Conservation (phyloP, 2,113 vertebrate species). For the Polypterus bichir region DNA sequence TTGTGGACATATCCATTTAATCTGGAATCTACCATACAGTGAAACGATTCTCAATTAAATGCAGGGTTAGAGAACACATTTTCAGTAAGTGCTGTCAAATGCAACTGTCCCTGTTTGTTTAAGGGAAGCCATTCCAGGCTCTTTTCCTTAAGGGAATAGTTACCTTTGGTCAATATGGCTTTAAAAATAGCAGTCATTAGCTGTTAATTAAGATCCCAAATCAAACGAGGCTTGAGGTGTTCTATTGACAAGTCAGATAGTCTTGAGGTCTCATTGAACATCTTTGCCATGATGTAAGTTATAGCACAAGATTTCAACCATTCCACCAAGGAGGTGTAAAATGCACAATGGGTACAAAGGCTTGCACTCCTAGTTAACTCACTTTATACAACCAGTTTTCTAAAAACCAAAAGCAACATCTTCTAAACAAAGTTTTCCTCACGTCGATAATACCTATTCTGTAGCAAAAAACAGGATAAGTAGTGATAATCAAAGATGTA, state of each 20-base stretch:
- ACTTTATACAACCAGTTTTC: no score
- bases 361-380: no score
- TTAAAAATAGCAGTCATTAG: conserved; percentile 18
- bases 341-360: no score
- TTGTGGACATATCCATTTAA: conserved; percentile 8
- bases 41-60: conserved; percentile 11
- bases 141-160: conserved; percentile 13
- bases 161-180: conserved; percentile 15
- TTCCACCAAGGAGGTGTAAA: no score
- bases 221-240: neutral
- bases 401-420: no score
- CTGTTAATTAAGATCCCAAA: conserved; percentile 1
- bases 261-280: no score
- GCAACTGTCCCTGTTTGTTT: conserved; percentile 10
- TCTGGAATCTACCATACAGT: conserved; percentile 1
- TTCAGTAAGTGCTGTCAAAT: conserved; percentile 10
- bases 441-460: no score
- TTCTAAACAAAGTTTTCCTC: no score
- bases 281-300: no score
- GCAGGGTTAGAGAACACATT: conserved; percentile 9
- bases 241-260: neutral
- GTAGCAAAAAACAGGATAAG: no score
- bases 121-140: conserved; percentile 12
- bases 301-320: no score
- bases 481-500: no score